Evolutionary conservation across 1,140 invertebrate species (phyloP).

Genomic region (Calosoma granatense): DNA sequence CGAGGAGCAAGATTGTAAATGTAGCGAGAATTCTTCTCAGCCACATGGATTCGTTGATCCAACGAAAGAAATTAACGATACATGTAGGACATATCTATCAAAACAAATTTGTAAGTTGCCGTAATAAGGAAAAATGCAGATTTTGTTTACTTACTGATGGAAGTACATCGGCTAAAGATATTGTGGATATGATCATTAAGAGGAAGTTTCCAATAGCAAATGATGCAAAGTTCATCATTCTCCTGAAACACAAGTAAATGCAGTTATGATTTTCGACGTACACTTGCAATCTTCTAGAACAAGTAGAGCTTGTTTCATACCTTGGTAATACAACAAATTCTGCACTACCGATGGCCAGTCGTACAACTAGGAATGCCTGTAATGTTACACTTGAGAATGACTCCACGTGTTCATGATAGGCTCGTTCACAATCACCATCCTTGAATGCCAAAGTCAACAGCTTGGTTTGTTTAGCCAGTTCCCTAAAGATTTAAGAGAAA

Average conservation of each 20-base stretch:
- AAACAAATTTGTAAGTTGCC: constrained; percentile 10
- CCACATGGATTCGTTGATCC: constrained; percentile 42
- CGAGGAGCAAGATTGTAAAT: constrained; percentile 43
- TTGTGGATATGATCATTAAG: constrained; percentile 37
- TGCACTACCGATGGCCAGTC: constrained; percentile 45
- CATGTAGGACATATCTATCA: constrained; percentile 34
- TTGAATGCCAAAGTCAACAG: constrained; percentile 56
- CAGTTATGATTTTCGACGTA: no score
- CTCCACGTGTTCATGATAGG: constrained; percentile 52
- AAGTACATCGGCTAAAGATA: constrained; percentile 43
- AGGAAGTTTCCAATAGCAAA: constrained; percentile 37
- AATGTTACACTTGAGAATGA: constrained; percentile 53
- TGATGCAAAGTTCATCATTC: constrained; percentile 34
- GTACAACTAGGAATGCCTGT: constrained; percentile 49
- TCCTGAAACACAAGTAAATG: constrained; percentile 25
- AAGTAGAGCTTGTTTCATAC: constrained; percentile 34
- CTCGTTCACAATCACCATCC: constrained; percentile 49
- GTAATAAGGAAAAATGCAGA: constrained; percentile 8
- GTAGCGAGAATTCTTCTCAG: constrained; percentile 43
- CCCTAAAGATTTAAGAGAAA: no score
- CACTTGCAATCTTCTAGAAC: no score
- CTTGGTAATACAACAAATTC: constrained; percentile 44
- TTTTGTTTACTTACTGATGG: constrained; percentile 31
- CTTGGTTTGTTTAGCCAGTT: constrained; percentile 53
- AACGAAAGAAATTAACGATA: constrained; percentile 38